Base-by-base conservation (phyloP, 2,888 invertebrate genomes). In the Aromia moschata region DNA sequence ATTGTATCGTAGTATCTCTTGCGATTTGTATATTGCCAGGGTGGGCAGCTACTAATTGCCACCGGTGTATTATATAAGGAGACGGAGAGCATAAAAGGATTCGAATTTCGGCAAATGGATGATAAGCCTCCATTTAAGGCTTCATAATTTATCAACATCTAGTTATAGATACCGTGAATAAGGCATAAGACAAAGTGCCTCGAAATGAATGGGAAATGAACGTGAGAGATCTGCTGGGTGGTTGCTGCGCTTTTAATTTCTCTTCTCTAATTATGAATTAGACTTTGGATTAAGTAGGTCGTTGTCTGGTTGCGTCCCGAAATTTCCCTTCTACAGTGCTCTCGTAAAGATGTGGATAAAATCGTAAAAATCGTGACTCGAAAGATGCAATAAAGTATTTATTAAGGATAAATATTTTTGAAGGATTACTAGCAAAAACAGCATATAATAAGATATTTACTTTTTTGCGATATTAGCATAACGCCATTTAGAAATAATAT, bases 101-200 rank as follows among this genome's bases (percentile, higher is more conserved):
- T 71, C 69, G 68, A 71, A 67, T 65, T 68, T 52, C 45, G 60
- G 58, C 59, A 61, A 68, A 73, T 70, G 70, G 72, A 74, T 72
- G 68, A 69, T 68, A 70, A 70, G 72, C 70, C 69, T 72, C 71
- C 73, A 74, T 74, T 73, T 70, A 54, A 62, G 68, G 65, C 61
- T 76, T 71, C 73, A 77, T 78, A 77, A 77, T 78, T 78, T 73
- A 77, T 76, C 77, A 76, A 74, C 75, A 76, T 72, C 75, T 76
- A 76, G 76, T 77, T 76, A 77, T 77, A 76, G 76, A 76, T 76
- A 75, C 71, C 70, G 67, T 77, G 78, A 77, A 79, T 79, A 76
- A 77, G 69, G 75, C 72, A 78, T 78, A 75, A 77, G 75, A 75
- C 77, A 77, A 77, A 77, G 79, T 77, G 75, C 77, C 72, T 71